phyloP scores from a whole-genome alignment of 2,797 vertebrate species.

The Gambusia yucatana region DNA sequence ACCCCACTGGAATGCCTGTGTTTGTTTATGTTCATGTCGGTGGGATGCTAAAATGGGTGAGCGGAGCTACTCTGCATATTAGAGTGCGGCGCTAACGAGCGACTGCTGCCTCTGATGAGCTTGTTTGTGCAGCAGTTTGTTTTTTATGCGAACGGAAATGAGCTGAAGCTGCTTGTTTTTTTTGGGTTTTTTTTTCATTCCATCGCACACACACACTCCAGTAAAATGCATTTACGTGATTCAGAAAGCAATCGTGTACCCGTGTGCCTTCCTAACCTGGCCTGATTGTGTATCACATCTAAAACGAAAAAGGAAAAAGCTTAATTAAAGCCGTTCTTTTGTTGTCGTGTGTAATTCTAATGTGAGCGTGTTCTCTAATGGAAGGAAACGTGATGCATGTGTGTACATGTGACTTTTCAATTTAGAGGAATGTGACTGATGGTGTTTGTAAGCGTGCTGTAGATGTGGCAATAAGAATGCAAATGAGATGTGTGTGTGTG shows the following conservation, averaged over 20 bases:
- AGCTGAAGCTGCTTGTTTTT: slow-evolving; percentile 15
- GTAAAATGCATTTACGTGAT: slow-evolving; percentile 22
- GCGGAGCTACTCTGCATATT: slow-evolving; percentile 68
- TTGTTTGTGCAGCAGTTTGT: slow-evolving; percentile 66
- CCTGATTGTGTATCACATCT: slow-evolving; percentile 45
- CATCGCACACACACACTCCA: not conserved
- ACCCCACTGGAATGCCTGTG: slow-evolving; percentile 39
- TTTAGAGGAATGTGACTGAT: slow-evolving; percentile 65
- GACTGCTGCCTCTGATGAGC: slow-evolving; percentile 71
- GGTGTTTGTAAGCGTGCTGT: slow-evolving; percentile 53
- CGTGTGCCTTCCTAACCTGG: slow-evolving; percentile 7
- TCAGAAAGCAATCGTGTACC: slow-evolving; percentile 13
- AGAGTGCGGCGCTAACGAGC: slow-evolving; percentile 69
- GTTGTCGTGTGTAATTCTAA: slow-evolving; percentile 46
- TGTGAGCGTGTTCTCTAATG: slow-evolving; percentile 48
- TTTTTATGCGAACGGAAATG: slow-evolving; percentile 66
- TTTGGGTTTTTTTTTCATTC: not conserved
- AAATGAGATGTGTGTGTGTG: slow-evolving; percentile 48
- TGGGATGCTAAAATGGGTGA: slow-evolving; percentile 63
- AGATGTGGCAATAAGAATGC: slow-evolving; percentile 63
- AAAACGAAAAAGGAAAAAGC: not conserved
- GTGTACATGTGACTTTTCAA: slow-evolving; percentile 63
- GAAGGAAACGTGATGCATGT: slow-evolving; percentile 65
- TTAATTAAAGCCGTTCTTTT: slow-evolving; percentile 7
- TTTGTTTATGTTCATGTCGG: slow-evolving; percentile 69